Conservation (phyloP, 2,888 invertebrate genomes). For the Apomyelois bistriatella region DNA sequence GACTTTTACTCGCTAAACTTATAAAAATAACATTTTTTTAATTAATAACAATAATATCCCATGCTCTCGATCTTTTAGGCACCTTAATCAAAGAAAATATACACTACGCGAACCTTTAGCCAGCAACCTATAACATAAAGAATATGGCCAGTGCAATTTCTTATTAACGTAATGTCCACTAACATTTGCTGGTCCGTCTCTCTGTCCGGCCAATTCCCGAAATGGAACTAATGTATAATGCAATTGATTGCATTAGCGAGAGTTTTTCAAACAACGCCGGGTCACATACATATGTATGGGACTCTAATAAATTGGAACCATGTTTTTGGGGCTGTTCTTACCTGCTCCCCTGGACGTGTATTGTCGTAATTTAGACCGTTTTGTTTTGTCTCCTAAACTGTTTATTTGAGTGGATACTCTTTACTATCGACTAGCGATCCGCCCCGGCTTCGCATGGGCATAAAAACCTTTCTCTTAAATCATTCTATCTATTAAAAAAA, state of each 20-base stretch:
- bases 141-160: neutral
- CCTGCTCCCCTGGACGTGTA: slow-evolving; percentile 9
- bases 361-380: neutral
- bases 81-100: no score
- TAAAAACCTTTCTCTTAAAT: no score
- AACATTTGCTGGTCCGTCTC: neutral
- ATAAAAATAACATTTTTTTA: no score
- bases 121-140: neutral
- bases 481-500: no score
- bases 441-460: no score
- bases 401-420: no score
- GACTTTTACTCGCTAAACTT: no score
- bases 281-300: slow-evolving; percentile 62
- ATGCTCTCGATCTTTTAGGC: no score
- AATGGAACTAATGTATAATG: slow-evolving; percentile 71
- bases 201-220: slow-evolving; percentile 45
- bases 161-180: neutral
- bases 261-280: slow-evolving; percentile 56
- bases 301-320: slow-evolving; percentile 61
- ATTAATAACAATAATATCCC: no score
- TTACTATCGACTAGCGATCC: no score
- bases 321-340: slow-evolving; percentile 29
- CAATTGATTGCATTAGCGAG: slow-evolving; percentile 65
- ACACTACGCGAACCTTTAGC: no score
- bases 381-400: no score